Base-by-base conservation (phyloP, 2,888 invertebrate genomes). In the Agrilus cyanescens region DNA sequence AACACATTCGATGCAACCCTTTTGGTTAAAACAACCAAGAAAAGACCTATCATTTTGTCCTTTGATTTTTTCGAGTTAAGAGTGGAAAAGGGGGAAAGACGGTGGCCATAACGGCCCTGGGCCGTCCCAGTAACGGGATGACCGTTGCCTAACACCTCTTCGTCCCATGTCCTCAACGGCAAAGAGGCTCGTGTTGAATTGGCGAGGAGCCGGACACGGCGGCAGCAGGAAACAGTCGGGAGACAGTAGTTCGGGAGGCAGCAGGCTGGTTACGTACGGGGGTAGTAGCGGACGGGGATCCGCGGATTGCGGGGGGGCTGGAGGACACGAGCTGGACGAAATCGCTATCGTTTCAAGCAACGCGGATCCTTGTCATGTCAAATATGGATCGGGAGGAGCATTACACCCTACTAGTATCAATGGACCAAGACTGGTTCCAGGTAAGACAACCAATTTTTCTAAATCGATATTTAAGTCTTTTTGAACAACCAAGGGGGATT, bases 281-380 rank as follows among this genome's bases (percentile, higher is more conserved):
- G 56, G 49, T 50, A 53, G 50, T 48, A 57, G 47, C 46, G 44
- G 49, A 37, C 25, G 25, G 25, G 55, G 53, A 38, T 53, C 48
- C 41, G 54, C 55, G 44, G 53, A 53, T 40, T 53, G 50, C 42
- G 58, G 56, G 40, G 56, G 53, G 43, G 50, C 51, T 38, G 62
- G 60, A 47, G 59, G 59, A 46, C 75, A 76, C 68, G 79, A 79
- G 59, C 67, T 78, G 50, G 78, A 78, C 56, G 79, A 80, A 66
- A 80, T 81, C 57, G 77, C 81, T 46, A 74, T 81, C 53, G 78
- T 81, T 50, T 76, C 75, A 38, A 66, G 67, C 49, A 72, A 71
- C 55, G 72, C 72, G 35, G 71, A 70, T 49, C 73, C 70, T 37
- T 68, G 67, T 40, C 71, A 68, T 55, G 71, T 71, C 52, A 73